These are phyloP conservation scores for Charadrius vociferus DNA, from an alignment of 2,113 vertebrate species.

Conservation along the genomic window DNA sequence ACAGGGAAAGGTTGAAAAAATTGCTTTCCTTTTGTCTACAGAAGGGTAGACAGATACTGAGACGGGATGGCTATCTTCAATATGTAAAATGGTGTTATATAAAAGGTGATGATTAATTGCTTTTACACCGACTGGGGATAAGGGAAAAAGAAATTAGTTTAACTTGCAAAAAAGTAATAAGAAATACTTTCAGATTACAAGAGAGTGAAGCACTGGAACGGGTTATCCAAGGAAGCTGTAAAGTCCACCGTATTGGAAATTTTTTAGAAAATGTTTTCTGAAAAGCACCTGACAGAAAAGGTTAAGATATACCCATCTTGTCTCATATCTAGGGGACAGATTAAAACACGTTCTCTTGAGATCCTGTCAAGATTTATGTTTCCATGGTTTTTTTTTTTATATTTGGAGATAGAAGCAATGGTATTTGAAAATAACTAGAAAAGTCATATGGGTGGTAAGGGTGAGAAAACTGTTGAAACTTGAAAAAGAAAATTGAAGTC, in stretches of 20 bases:
- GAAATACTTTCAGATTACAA: neutral
- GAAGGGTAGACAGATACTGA: neutral
- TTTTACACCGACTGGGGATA: neutral
- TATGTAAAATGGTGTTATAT: neutral
- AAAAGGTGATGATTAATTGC: constrained; percentile 18
- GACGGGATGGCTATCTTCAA: neutral
- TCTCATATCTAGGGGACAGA: neutral
- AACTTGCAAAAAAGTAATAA: neutral
- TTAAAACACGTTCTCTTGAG: neutral
- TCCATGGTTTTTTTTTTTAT: neutral
- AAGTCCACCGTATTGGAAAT: neutral
- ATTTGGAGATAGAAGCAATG: neutral
- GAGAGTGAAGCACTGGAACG: neutral
- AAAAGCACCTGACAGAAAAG: neutral
- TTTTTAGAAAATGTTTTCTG: neutral
- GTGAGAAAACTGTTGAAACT: neutral
- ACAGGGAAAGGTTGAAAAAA: neutral
- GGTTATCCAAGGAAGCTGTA: neutral
- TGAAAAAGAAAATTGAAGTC: neutral
- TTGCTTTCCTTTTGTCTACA: neutral
- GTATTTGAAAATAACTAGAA: constrained; percentile 5
- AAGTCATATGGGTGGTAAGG: neutral
- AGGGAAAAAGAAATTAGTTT: neutral
- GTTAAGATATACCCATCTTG: neutral
- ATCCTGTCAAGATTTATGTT: neutral